Evolutionary conservation across 1,140 invertebrate genomes (phyloP), one percentile per base, ranked within the genome.

Genomic region (Episyrphus balteatus): DNA sequence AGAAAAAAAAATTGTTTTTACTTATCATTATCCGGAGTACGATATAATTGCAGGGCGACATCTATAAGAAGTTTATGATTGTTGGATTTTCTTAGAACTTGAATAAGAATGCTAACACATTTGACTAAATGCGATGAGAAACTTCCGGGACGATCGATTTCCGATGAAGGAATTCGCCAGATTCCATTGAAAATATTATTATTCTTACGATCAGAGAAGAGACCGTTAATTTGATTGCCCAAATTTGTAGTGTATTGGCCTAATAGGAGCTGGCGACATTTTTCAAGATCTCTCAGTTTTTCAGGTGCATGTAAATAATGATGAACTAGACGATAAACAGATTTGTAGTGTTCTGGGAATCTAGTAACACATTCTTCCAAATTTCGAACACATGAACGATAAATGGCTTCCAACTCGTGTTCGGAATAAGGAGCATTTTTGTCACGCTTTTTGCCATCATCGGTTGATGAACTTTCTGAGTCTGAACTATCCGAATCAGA

Each of bases 131-230:
- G 91, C 32, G 86, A 82, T 8, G 88, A 82, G 70, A 98, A 92
- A 59, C 88, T 88, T 12, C 92, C 92, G 2, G 88, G 82, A 38
- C 92, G 75, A 59, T 96, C 92, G 31, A 96, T 86, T 72, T 98
- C 93, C 47, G 79, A 78, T 17, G 82, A 77, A 5, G 89, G 90
- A 59, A 93, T 91, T 50, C 88, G 76, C 92, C 92, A 96, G 47
- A 94, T 82, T 46, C 89, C 89, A 72, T 92, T 91, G 58, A 95
- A 97, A 56, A 96, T 90, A 66, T 95, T 93, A 10, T 75, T 82
- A 32, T 73, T 75, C 70, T 86, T 94, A 45, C 87, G 76, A 46
- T 93, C 89, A 42, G 77, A 75, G 67, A 95, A 96, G 3, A 97
- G 70, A 13, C 91, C 91, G 52, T 77, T 76, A 51, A 88, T 75